Evolutionary conservation across 2,797 vertebrate genomes (phyloP).

Genomic region (Enteromius thamalakanensis): DNA sequence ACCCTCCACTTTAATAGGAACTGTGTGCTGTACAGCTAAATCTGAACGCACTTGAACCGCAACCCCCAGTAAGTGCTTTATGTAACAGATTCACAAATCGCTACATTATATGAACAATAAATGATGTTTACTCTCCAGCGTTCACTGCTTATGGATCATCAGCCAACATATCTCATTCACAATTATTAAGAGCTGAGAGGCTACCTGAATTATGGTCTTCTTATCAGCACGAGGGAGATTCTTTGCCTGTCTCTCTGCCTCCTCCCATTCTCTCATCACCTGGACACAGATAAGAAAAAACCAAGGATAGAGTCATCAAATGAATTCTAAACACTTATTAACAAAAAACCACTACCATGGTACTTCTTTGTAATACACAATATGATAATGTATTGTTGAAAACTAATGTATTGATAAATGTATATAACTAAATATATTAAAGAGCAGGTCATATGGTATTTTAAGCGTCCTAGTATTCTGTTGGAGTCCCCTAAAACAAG

Average conservation of each 20-base stretch:
- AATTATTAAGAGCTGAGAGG: not conserved
- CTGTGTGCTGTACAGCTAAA: slow-evolving; percentile 11
- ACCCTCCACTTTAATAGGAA: not conserved
- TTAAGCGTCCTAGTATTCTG: no score
- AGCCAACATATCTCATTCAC: slow-evolving; percentile 2
- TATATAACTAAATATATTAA: no score
- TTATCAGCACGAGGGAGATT: slow-evolving; percentile 93
- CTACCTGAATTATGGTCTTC: slow-evolving; percentile 97
- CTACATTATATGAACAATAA: slow-evolving; percentile 4
- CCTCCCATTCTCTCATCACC: slow-evolving; percentile 99
- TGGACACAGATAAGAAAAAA: slow-evolving; percentile 64
- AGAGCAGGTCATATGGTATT: no score
- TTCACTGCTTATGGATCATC: slow-evolving; percentile 6
- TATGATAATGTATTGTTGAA: no score
- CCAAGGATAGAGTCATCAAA: not conserved
- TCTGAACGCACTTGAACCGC: not conserved
- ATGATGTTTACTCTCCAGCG: not conserved
- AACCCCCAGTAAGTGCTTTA: slow-evolving; percentile 18
- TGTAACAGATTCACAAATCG: slow-evolving; percentile 26
- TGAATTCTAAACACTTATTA: not conserved
- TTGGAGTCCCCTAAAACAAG: no score
- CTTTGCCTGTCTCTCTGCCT: slow-evolving; percentile 93
- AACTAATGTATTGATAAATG: not conserved
- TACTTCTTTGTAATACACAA: not conserved
- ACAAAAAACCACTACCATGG: not conserved